Base-by-base conservation (phyloP, 2,797 vertebrate genomes). In the Leptodactylus fallax region DNA sequence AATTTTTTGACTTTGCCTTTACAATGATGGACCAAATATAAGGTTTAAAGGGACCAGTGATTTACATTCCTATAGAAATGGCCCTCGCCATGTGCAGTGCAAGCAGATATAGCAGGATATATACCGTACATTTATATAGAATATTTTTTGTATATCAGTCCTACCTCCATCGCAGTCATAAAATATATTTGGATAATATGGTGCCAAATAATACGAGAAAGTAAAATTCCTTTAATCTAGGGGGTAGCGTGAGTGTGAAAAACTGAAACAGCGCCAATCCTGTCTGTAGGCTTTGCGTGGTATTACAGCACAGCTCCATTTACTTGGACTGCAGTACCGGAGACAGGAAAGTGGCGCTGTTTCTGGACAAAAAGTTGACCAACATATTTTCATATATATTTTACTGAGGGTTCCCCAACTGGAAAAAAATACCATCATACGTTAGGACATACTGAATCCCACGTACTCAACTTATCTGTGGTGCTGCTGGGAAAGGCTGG, bases 1-100 rank as follows among this genome's bases (percentile, higher is more conserved):
- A 82, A 45, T 49, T 5, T 27, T 21, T 51, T 65, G 23, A 83
- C 67, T 93, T 92, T 92, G 77, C 90, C 90, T 90, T 93, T 86
- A 88, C 90, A 67, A 85, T 91, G 91, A 91, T 87, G 85, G 93
- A 93, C 90, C 90, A 92, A 91, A 80, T 87, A 81, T 77, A 83
- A 81, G 45, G 80, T 8, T 16, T 13, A 88, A 81, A 17, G 85
- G 87, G 87, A 92, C 90, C 85, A 78, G 4, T 85, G n/a, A 79
- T 76, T 90, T 25, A 85, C 27, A 60, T 47, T 60, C 27, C 27
- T 80, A 21, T 47, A 12, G 8, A 19, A 61, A n/a, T 36, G 2
- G 36, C 36, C 36, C 36, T 36, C 36, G 36, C 36, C 56, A 55
- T 47, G 65, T 90, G 91, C 90, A 85, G 76, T 89, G 87, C 81